phyloP scores from a whole-genome alignment of 2,888 invertebrate species.

The Netelia fuscicornis region DNA sequence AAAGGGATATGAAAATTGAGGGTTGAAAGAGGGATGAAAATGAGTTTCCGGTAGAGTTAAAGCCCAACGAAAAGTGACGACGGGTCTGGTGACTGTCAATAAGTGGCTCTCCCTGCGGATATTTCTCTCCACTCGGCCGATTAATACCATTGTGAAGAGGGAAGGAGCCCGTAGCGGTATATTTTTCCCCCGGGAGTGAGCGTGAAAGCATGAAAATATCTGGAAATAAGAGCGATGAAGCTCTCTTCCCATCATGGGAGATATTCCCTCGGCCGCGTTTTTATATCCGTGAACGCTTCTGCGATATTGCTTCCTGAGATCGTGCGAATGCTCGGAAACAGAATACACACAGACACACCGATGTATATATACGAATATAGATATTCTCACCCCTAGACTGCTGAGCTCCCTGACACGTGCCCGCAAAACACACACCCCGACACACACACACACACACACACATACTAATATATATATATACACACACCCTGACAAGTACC shows the following conservation, averaged over 20 bases:
- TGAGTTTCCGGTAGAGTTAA: constrained; percentile 37
- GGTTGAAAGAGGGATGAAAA: not conserved
- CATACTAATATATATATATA: not conserved
- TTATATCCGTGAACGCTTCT: constrained; percentile 9
- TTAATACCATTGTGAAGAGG: constrained; percentile 35
- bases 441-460: no score
- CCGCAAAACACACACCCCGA: no score
- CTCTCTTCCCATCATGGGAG: constrained; percentile 8
- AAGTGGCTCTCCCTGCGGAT: constrained; percentile 33
- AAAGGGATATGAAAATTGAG: constrained; percentile 6
- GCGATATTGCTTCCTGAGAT: constrained; percentile 1
- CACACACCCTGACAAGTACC: not conserved
- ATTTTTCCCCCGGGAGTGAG: constrained; percentile 1
- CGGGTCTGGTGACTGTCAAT: constrained; percentile 36
- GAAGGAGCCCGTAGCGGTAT: not conserved
- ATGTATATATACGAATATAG: not conserved
- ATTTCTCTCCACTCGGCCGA: constrained; percentile 42
- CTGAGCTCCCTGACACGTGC: no score
- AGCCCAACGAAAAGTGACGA: constrained; percentile 26
- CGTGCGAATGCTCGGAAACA: constrained; percentile 11
- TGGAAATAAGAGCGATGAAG: constrained; percentile 6
- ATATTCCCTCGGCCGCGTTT: not conserved
- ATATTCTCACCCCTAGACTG: no score
- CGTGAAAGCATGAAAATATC: constrained; percentile 11
- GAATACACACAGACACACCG: not conserved